Base-by-base conservation (phyloP, 1,140 invertebrate genomes). In the Drosophila teissieri region DNA sequence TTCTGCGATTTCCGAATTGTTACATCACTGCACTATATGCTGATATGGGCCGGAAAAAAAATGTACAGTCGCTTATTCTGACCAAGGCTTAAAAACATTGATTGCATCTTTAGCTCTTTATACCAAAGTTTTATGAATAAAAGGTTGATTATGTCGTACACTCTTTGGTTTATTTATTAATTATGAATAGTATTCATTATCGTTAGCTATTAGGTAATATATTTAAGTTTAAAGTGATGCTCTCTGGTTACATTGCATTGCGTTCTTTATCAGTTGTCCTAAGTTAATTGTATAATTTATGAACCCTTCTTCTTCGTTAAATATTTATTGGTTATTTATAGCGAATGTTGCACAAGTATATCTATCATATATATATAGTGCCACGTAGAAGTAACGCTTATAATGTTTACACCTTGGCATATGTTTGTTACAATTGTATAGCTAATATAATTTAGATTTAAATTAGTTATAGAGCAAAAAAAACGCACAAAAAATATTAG, bases 391-490 rank as follows among this genome's bases (percentile, higher is more conserved):
- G 34, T 57, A 65, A 57, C 62, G 54, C 54, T 48, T 69, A 56
- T 56, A 56, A 69, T 70, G 68, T 65, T 70, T 70, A 70, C n/a
- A 57, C 19, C 56, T 70, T 56, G 51, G 64, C 65, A 70, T 70
- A 70, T 57, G 67, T 70, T 70, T 70, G 69, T 70, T 70, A 70
- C 68, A 65, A 70, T 70, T 70, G 56, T 70, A 70, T 70, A 70
- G 34, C 67, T 70, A 69, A 70, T 45, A 64, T 42, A 70, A 65
- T 65, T 51, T 52, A 57, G 65, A 70, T 70, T 70, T 70, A 44
- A 70, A 70, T 65, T 70, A 70, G 36, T 74, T 57, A 48, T 58
- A 36, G 24, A 44, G 63, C 19, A n/a, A 45, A 19, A 56, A 56
- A 40, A 70, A 42, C 19, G 60, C 61, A 40, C 27, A 51, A 49